Evolutionary conservation across 2,888 invertebrate genomes (phyloP).

Genomic region (Ashinkailepas kermadecensis): DNA sequence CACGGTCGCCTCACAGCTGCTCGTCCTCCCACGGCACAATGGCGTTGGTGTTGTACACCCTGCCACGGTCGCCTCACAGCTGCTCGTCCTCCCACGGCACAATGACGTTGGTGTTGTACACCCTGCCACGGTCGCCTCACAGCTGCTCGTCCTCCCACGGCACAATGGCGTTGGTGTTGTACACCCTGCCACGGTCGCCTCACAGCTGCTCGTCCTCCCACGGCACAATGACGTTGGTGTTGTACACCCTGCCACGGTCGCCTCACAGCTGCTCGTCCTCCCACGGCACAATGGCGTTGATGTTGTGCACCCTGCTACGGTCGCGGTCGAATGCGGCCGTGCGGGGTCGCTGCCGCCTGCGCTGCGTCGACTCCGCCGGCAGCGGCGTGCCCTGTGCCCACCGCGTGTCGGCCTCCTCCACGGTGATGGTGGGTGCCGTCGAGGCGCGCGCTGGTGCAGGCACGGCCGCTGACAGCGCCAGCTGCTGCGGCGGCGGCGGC

Average conservation of each 20-base stretch:
- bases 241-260: not conserved
- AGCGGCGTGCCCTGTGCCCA: not conserved
- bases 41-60: not conserved
- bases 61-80: not conserved
- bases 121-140: not conserved
- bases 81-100: no score
- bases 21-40: constrained; percentile 7
- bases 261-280: constrained; percentile 3
- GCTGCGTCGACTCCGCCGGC: not conserved
- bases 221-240: not conserved
- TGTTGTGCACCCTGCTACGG: not conserved
- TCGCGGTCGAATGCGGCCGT: not conserved
- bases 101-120: no score
- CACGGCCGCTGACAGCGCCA: not conserved
- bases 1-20: not conserved
- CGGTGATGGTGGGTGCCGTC: not conserved
- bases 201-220: constrained; percentile 6
- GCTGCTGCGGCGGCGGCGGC: not conserved
- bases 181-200: not conserved
- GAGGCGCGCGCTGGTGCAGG: not conserved
- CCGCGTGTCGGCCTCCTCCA: not conserved
- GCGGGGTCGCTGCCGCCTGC: not conserved
- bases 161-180: constrained; percentile 7
- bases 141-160: constrained; percentile 5
- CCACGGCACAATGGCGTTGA: constrained; percentile 10